Conservation (phyloP, 2,797 vertebrate genomes). For the Semotilus atromaculatus region DNA sequence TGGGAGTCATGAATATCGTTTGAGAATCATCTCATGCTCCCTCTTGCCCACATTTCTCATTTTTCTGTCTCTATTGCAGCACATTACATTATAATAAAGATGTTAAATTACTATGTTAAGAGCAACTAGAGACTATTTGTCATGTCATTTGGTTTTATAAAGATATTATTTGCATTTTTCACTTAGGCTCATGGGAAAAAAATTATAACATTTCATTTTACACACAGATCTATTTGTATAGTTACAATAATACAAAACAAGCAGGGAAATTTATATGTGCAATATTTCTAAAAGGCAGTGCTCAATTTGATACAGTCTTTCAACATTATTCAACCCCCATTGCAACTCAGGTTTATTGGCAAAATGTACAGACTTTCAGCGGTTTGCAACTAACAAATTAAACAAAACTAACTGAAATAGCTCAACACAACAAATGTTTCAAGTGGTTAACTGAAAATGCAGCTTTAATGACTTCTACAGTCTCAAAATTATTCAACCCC, state of each 20-base stretch:
- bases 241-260: neutral
- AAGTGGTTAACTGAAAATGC: no score
- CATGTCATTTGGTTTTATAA: conserved; percentile 28
- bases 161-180: conserved; percentile 10
- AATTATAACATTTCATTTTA: neutral
- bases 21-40: conserved; percentile 17
- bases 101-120: conserved; percentile 33
- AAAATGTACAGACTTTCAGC: no score
- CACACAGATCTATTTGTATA: conserved; percentile 1
- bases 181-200: neutral
- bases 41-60: conserved; percentile 14
- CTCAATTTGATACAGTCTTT: neutral
- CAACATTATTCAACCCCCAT: no score
- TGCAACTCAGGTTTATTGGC: no score
- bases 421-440: no score
- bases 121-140: conserved; percentile 36
- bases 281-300: neutral
- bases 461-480: no score
- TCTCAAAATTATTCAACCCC: no score
- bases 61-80: conserved; percentile 1
- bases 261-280: neutral
- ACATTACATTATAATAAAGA: conserved; percentile 33
- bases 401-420: no score
- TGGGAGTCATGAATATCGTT: conserved; percentile 36
- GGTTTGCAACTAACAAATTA: no score